Conservation (phyloP, 2,113 vertebrate genomes). For the Corapipo altera region DNA sequence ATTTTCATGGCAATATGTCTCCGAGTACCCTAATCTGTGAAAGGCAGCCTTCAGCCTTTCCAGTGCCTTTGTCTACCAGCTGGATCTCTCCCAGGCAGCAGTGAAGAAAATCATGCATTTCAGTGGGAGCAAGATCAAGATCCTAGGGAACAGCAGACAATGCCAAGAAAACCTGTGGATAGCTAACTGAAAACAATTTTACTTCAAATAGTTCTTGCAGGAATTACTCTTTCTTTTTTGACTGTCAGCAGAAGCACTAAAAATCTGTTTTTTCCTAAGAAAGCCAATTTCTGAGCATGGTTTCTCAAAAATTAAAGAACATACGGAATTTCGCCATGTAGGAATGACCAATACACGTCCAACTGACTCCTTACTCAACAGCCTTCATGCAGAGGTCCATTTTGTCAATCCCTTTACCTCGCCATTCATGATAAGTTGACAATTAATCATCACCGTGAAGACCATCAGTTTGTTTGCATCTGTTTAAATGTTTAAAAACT, state of each 20-base stretch:
- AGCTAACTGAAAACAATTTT: constrained; percentile 37
- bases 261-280: background rate
- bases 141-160: background rate
- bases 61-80: background rate
- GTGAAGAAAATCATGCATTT: background rate
- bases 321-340: accelerated
- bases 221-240: background rate
- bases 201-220: background rate
- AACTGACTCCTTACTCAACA: background rate
- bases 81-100: background rate
- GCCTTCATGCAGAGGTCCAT: background rate
- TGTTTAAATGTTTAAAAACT: background rate
- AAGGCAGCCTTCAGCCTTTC: background rate
- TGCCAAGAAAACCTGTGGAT: constrained; percentile 40
- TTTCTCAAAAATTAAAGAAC: background rate
- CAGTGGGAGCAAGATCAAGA: background rate
- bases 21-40: background rate
- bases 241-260: background rate
- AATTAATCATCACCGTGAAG: background rate
- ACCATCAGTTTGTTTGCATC: background rate
- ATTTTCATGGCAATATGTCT: background rate
- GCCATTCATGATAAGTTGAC: background rate
- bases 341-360: background rate
- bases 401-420: background rate
- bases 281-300: background rate